phyloP scores from a whole-genome alignment of 1,140 invertebrate species.

The Schlechtendalia chinensis region DNA sequence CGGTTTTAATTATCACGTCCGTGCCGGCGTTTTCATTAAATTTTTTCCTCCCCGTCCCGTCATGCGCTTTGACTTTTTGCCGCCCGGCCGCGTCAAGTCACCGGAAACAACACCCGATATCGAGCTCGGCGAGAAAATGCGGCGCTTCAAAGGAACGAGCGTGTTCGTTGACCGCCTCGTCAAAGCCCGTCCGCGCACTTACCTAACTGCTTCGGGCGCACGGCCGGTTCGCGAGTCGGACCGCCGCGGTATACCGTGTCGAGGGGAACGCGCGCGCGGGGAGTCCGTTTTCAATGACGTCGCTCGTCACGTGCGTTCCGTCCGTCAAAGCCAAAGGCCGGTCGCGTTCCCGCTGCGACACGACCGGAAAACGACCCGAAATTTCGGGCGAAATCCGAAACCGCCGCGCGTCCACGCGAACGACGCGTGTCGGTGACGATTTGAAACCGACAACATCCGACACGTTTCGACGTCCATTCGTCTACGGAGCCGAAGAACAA shows the following conservation, averaged over 20 bases:
- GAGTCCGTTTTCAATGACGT: slow-evolving; percentile 45
- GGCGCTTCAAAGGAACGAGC: slow-evolving; percentile 19
- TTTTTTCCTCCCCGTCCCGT: not conserved
- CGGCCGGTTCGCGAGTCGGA: not conserved
- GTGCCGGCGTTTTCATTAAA: slow-evolving; percentile 16
- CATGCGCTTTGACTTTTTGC: not conserved
- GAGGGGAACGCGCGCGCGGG: not conserved
- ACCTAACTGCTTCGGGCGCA: not conserved
- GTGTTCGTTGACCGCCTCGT: not conserved
- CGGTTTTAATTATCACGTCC: slow-evolving; percentile 36
- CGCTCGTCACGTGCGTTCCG: slow-evolving; percentile 28
- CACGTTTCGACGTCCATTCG: too few species aligned
- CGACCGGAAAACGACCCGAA: not conserved
- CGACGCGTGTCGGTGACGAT: too few species aligned
- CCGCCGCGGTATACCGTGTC: not conserved
- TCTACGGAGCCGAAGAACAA: too few species aligned
- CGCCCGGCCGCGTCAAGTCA: not conserved
- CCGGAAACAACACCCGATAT: not conserved
- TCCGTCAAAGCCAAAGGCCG: too few species aligned
- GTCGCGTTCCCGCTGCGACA: not conserved
- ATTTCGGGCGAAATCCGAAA: slow-evolving; percentile 13
- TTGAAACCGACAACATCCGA: too few species aligned
- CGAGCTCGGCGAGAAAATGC: not conserved
- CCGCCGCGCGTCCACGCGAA: too few species aligned
- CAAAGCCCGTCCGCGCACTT: too few species aligned